phyloP scores from a whole-genome alignment of 2,113 vertebrate species.

The Ivindomyrus marchei region DNA sequence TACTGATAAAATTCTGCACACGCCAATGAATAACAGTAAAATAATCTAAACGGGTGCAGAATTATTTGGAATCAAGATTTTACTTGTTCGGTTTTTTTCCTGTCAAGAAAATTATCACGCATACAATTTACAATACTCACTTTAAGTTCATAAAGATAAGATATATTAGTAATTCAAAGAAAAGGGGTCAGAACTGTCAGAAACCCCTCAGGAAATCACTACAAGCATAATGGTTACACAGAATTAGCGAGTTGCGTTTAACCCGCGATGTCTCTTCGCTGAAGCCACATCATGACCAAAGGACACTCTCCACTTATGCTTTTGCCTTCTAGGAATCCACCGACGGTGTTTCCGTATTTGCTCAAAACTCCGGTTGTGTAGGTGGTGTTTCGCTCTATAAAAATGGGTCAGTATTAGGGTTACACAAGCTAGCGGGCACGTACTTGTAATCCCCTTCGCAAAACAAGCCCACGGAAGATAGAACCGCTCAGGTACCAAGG shows the following conservation, averaged over 20 bases:
- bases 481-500: background rate
- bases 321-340: constrained; percentile 3
- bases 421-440: background rate
- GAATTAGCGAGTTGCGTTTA: background rate
- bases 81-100: background rate
- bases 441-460: background rate
- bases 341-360: background rate
- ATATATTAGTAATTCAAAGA: background rate
- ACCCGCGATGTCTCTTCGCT: background rate
- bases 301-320: background rate
- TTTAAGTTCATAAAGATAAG: background rate
- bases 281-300: background rate
- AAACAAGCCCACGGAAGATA: background rate
- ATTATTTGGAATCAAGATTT: background rate
- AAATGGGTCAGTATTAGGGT: background rate
- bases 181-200: background rate
- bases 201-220: background rate
- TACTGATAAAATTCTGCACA: background rate
- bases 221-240: background rate
- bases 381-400: background rate
- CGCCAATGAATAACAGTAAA: background rate
- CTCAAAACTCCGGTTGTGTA: background rate
- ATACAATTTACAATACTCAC: background rate
- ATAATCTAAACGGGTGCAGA: background rate
- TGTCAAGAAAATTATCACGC: background rate